Evolutionary conservation across 2,888 invertebrate genomes (phyloP).

Genomic region (Bombyx huttoni): DNA sequence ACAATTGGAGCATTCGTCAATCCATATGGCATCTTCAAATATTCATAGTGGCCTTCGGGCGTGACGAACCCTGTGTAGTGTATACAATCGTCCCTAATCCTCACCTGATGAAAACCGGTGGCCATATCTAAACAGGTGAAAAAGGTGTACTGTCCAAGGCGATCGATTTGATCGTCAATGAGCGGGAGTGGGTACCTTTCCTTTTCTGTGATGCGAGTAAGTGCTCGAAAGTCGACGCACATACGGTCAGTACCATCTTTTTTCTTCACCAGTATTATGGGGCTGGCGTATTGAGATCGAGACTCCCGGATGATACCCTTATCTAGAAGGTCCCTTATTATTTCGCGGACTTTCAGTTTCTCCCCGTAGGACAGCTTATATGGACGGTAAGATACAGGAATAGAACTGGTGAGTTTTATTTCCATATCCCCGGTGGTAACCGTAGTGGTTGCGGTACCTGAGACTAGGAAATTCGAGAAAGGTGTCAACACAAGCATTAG

Average conservation of each 20-base stretch:
- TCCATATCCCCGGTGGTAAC: slow-evolving; percentile 16
- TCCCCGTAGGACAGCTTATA: slow-evolving; percentile 6
- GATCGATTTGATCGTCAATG: slow-evolving; percentile 12
- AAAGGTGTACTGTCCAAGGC: slow-evolving; percentile 8
- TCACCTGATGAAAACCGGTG: slow-evolving; percentile 27
- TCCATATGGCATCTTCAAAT: slow-evolving; percentile 2
- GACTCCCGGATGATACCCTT: slow-evolving; percentile 11
- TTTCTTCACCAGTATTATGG: slow-evolving; percentile 10
- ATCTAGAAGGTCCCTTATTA: slow-evolving; percentile 5
- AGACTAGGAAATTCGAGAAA: slow-evolving; percentile 9
- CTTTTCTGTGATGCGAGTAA: slow-evolving; percentile 12
- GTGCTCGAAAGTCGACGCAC: slow-evolving; percentile 12
- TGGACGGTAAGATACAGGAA: slow-evolving; percentile 9
- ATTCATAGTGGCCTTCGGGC: neutral
- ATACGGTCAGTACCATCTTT: slow-evolving; percentile 7
- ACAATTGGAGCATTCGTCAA: slow-evolving; percentile 1
- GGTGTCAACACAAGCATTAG: too few species aligned
- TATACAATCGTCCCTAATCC: neutral
- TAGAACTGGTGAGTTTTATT: slow-evolving; percentile 10
- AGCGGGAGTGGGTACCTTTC: neutral
- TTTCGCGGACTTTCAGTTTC: slow-evolving; percentile 2
- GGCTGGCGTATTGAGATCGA: slow-evolving; percentile 8
- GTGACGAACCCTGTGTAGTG: neutral
- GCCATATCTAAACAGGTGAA: slow-evolving; percentile 12
- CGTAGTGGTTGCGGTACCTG: slow-evolving; percentile 14